Evolutionary conservation across 1,140 invertebrate genomes (phyloP), one percentile per base, ranked within the genome.

Genomic region (Cotesia typhae): DNA sequence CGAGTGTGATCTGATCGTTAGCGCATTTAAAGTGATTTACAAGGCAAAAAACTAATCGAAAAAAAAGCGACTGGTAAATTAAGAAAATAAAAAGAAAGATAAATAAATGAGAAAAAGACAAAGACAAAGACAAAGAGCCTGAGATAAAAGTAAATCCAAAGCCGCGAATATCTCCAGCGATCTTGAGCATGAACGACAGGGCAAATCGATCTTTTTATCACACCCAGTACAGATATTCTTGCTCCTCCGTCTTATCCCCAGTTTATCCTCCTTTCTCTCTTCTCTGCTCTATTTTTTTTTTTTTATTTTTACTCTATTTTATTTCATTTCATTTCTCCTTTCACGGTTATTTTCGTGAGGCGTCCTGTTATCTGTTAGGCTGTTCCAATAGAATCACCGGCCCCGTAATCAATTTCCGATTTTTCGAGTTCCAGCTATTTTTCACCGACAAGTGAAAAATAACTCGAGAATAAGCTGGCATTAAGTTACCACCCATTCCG

Each of bases 341-440:
- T 51, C 28, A 37, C 38, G 10, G 6, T 35, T 61, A 52, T 61
- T 7, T 52, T 20, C 28, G 28, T 28, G 28, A 28, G 12, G 4
- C 51, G 36, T 38, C 51, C 41, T 37, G 73, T 67, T 67, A 63
- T 71, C 67, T 66, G 37, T 10, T 53, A 47, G 64, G 28, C 20
- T 41, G 36, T 51, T 67, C 51, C 35, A 74, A 66, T 63, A 75
- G 70, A 69, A 28, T 28, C 28, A 28, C 28, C 28, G 28, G 28
- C 28, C 28, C 28, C 71, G 76, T 82, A 83, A 85, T 84, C 81
- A 82, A 84, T 85, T 83, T 84, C 78, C 81, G 81, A 85, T 84
- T 83, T 79, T 71, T 79, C 63, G 70, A 80, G 81, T 79, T 77
- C 74, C 70, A 76, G 77, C 77, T 78, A 84, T 84, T 84, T 83